Evolutionary conservation across 2,113 vertebrate species (phyloP), one percentile per base, ranked within the genome.

Genomic region (Caretta caretta): DNA sequence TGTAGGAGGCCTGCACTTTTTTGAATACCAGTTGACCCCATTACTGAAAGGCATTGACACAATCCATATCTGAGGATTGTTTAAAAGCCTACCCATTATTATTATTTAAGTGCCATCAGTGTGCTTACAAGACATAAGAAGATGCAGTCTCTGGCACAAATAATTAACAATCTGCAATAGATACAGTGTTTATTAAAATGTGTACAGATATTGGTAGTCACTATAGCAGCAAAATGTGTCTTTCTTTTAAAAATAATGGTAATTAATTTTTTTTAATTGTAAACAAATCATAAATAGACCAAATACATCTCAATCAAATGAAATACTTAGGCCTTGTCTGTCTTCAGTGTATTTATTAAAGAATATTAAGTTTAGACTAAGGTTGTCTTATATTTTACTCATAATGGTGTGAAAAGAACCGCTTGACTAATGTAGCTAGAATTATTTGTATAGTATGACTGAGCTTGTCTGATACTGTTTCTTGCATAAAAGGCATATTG

Each of bases 281-380:
- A 42, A 19, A 24, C 87, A 31, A 49, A 38, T 31, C 38, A 48
- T 48, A 29, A 24, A n/a, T 59, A 80, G 19, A 76, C 75, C 1
- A 1, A 57, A 89, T 89, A 22, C 1, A 46, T 16, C 86, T 92
- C 48, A 24, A 27, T 56, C 46, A 80, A 62, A 31, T 49, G 19
- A 83, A 90, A 85, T 75, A 2, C 62, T 14, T 8, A 46, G 4
- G 31, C 82, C 31, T 75, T 75, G 38, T 42, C n/a, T 75, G 25
- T 75, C 38, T 12, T 80, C 9, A 83, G 1, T 51, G 1, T 62
- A 8, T 78, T 65, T 49, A 10, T 1, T 14, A 51, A 35, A 20
- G 1, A 6, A 1, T 2, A 49, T 6, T 50, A 17, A 10, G 1
- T 69, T 25, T 88, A 31, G 1, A 29, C 79, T 14, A 76, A 2